These are phyloP conservation scores for Unio delphinus DNA, from an alignment of 2,888 invertebrate genomes.

Conservation along the genomic window DNA sequence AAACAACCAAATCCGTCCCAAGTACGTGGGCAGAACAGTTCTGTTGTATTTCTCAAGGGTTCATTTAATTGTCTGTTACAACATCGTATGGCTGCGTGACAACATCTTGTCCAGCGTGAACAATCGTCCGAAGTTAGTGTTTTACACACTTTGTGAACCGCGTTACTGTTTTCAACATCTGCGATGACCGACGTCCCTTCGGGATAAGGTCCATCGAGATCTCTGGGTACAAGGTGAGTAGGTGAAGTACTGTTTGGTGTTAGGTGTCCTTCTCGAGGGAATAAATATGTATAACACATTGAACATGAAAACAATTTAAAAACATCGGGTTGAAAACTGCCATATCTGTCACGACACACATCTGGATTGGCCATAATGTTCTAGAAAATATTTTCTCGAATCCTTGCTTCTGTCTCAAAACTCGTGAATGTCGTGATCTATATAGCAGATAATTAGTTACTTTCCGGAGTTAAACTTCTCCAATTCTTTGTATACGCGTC, in stretches of 20 bases:
- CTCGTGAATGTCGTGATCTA: no score
- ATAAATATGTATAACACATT: constrained; percentile 51
- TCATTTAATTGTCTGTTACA: constrained; percentile 38
- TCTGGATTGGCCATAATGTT: background rate
- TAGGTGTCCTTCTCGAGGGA: constrained; percentile 21
- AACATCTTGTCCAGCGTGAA: constrained; percentile 51
- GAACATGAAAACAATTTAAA: constrained; percentile 44
- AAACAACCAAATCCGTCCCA: constrained; percentile 62
- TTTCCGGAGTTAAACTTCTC: no score
- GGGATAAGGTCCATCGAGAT: constrained; percentile 13
- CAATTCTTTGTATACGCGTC: no score
- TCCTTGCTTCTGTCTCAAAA: no score
- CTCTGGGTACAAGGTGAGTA: constrained; percentile 13
- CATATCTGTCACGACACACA: constrained; percentile 25
- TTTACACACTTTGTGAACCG: constrained; percentile 30
- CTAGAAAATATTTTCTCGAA: no score
- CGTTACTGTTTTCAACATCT: constrained; percentile 37
- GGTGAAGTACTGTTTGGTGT: constrained; percentile 10
- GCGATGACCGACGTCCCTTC: constrained; percentile 23
- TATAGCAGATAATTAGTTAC: no score
- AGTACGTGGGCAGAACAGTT: constrained; percentile 47
- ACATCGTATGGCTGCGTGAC: constrained; percentile 39
- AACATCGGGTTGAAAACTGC: constrained; percentile 14
- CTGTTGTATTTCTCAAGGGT: constrained; percentile 15
- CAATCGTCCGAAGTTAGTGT: constrained; percentile 42